These are phyloP conservation scores for Nothocercus nigrocapillus DNA, from an alignment of 2,113 vertebrate species.

Conservation along the genomic window DNA sequence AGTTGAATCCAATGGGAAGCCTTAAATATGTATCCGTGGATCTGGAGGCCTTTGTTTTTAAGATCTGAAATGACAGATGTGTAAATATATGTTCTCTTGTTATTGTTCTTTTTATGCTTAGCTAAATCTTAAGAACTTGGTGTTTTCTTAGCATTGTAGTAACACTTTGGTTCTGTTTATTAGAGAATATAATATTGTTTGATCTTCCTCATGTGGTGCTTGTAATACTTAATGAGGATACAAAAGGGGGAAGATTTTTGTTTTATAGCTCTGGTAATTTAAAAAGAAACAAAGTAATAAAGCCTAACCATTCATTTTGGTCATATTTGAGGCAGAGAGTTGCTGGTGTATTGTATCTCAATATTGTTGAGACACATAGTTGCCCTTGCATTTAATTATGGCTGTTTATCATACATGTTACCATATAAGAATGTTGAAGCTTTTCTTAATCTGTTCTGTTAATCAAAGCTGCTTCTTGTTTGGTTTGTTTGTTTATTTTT, in stretches of 20 bases:
- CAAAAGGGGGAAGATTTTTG: neutral
- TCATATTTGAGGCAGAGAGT: neutral
- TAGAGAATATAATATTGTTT: conserved; percentile 4
- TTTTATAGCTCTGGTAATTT: neutral
- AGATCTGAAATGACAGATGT: neutral
- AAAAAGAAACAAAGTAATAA: neutral
- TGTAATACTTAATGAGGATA: conserved; percentile 1
- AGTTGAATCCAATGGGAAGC: neutral
- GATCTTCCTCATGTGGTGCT: conserved; percentile 1
- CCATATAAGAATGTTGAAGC: neutral
- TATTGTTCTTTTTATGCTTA: conserved; percentile 4
- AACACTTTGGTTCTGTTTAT: neutral
- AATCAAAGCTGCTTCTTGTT: neutral
- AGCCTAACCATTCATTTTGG: neutral
- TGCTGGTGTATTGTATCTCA: neutral
- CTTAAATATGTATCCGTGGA: neutral
- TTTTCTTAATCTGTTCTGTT: neutral
- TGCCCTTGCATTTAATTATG: neutral
- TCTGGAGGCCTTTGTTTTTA: neutral
- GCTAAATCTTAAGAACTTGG: neutral
- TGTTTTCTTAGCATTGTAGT: conserved; percentile 8
- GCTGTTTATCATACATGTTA: neutral
- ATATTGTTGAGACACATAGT: neutral
- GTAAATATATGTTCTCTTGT: neutral
- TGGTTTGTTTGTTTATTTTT: conserved; percentile 6